Evolutionary conservation across 2,888 invertebrate species (phyloP).

Genomic region (Sphaerophoria rueppellii): DNA sequence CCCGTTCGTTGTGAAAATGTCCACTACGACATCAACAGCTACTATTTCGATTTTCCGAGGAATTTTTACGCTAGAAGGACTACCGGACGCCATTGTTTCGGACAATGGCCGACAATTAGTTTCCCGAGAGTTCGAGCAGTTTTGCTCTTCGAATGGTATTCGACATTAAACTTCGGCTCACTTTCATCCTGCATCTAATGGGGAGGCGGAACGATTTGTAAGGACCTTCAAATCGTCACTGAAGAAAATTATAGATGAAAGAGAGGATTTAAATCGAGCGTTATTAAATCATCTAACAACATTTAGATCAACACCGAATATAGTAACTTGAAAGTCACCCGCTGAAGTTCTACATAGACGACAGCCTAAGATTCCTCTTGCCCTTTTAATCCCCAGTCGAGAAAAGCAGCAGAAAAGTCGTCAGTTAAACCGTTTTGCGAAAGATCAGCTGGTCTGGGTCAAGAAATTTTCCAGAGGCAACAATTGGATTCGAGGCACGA

Average conservation of each 20-base stretch:
- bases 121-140: slow-evolving; percentile 5
- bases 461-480: slow-evolving; percentile 10
- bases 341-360: slow-evolving; percentile 2
- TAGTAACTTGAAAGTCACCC: background rate
- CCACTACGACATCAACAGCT: slow-evolving; percentile 8
- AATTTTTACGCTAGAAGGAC: slow-evolving; percentile 38
- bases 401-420: slow-evolving; percentile 3
- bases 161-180: slow-evolving; percentile 74
- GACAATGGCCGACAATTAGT: slow-evolving; percentile 45
- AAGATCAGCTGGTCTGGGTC: slow-evolving; percentile 3
- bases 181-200: slow-evolving; percentile 75
- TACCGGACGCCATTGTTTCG: slow-evolving; percentile 37
- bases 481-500: background rate
- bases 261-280: slow-evolving; percentile 24
- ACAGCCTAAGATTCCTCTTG: background rate
- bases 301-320: background rate
- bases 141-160: slow-evolving; percentile 65
- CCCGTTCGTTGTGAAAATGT: slow-evolving; percentile 47
- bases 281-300: background rate
- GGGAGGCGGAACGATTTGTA: slow-evolving; percentile 73
- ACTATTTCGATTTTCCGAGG: slow-evolving; percentile 10
- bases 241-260: slow-evolving; percentile 36
- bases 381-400: background rate
- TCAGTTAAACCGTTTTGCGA: background rate
- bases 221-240: slow-evolving; percentile 60